phyloP scores from a whole-genome alignment of 2,888 invertebrate genomes.

The Muschampia plurimacula region DNA sequence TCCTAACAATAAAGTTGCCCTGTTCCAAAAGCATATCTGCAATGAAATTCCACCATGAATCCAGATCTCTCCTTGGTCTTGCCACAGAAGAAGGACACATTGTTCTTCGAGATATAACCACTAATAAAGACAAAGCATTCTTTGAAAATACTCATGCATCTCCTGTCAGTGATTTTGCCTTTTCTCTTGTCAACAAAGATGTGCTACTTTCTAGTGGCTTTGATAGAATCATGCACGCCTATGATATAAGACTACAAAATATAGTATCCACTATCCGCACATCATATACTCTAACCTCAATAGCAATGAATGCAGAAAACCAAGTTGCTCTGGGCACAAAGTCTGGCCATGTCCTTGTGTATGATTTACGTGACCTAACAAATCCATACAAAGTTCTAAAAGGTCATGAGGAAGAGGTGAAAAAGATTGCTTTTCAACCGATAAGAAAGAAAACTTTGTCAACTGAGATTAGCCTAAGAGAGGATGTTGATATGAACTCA shows the following conservation, averaged over 20 bases:
- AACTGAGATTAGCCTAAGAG: conserved; percentile 73
- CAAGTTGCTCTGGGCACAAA: conserved; percentile 84
- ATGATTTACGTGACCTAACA: conserved; percentile 83
- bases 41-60: conserved; percentile 81
- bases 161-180: conserved; percentile 84
- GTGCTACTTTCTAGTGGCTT: conserved; percentile 84
- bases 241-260: conserved; percentile 81
- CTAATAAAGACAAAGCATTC: conserved; percentile 76
- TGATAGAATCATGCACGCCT: conserved; percentile 85
- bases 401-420: conserved; percentile 81
- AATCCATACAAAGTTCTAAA: conserved; percentile 75
- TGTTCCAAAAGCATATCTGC: conserved; percentile 76
- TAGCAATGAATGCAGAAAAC: conserved; percentile 75
- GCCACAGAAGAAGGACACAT: conserved; percentile 84
- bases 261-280: conserved; percentile 75
- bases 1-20: conserved; percentile 71
- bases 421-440: conserved; percentile 79
- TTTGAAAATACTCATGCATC: conserved; percentile 84
- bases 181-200: conserved; percentile 83
- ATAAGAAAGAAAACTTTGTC: conserved; percentile 62
- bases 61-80: conserved; percentile 72
- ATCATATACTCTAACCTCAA: conserved; percentile 68
- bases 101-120: conserved; percentile 72
- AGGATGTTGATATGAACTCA: conserved; percentile 65
- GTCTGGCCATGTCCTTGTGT: conserved; percentile 81